Percentiles rank a stretch among this genome's conserved stretches.
Evolutionary conservation across 2,113 vertebrate species (phyloP).

Genomic region (Gasterosteus aculeatus): DNA sequence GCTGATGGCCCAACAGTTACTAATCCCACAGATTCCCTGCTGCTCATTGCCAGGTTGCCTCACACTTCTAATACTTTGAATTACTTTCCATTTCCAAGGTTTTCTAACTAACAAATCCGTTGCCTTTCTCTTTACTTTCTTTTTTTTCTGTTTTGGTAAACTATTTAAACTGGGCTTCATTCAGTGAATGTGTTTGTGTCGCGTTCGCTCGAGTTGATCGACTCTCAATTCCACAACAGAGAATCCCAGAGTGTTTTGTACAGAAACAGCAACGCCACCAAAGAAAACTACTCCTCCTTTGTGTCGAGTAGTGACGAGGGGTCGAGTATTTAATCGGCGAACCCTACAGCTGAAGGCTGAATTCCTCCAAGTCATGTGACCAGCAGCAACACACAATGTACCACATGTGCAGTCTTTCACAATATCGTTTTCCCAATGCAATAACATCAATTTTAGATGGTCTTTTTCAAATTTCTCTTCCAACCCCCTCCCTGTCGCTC

Average conservation of each 20-base stretch:
- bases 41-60: background rate
- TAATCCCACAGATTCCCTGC: background rate
- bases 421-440: constrained; percentile 28
- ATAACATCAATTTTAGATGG: constrained; percentile 1
- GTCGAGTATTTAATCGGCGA: constrained; percentile 48
- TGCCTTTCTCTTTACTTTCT: background rate
- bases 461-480: background rate
- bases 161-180: background rate
- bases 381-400: background rate
- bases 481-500: background rate
- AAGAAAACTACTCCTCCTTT: background rate
- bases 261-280: background rate
- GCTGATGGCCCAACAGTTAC: background rate
- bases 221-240: background rate
- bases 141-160: background rate
- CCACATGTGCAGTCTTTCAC: constrained; percentile 24
- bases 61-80: background rate
- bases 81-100: background rate
- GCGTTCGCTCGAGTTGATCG: background rate
- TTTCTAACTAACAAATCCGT: too few species aligned
- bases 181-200: background rate
- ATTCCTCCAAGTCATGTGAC: constrained; percentile 34
- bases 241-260: background rate
- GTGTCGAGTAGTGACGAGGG: constrained; percentile 1
- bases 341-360: constrained; percentile 46